Evolutionary conservation across 1,140 invertebrate species (phyloP), one percentile per base, ranked within the genome.

Genomic region (Octopus bimaculoides): DNA sequence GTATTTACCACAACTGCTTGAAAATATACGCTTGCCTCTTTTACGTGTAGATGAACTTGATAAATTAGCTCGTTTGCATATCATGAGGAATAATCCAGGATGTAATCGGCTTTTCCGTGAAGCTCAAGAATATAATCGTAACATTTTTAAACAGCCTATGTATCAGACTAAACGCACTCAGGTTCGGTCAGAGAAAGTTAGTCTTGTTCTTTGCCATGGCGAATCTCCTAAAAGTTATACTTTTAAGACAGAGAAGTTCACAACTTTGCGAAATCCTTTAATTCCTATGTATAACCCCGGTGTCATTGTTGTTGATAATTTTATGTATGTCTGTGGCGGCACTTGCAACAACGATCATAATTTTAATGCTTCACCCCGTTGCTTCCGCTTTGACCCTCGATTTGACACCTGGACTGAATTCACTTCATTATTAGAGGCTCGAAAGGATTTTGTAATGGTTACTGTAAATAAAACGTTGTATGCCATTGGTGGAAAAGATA

Each of bases 271-370:
- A 41, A 88, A 90, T 73, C 81, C 86, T n/a, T 85, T 85, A 26
- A 86, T 89, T 26, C 87, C 88, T 7, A 78, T 89, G 73, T 89
- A 89, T 77, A 88, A 89, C 78, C 89, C 89, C n/a, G 86, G 86
- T 78, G 86, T 90, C 12, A 86, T 85, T 76, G 89, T 90, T 2
- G 86, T 89, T 6, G 88, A 90, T 83, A 90, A 90, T 77, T 90
- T 90, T 77, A 86, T 90, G 87, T 90, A 90, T 79, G 87, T 87
- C 0, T 90, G 88, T 84, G 89, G 89, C 5, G 89, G 89, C 5
- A 89, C 89, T 77, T 89, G 89, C 80, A 89, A 90, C 81, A 88
- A 85, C 20, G 87, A 88, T 66, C 88, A 87, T 82, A 89, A 88
- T 84, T 88, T 89, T 74, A 89, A 89, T 41, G 89, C 89, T 17